Conservation (phyloP, 2,888 invertebrate species). For the Amphiduros pacificus region DNA sequence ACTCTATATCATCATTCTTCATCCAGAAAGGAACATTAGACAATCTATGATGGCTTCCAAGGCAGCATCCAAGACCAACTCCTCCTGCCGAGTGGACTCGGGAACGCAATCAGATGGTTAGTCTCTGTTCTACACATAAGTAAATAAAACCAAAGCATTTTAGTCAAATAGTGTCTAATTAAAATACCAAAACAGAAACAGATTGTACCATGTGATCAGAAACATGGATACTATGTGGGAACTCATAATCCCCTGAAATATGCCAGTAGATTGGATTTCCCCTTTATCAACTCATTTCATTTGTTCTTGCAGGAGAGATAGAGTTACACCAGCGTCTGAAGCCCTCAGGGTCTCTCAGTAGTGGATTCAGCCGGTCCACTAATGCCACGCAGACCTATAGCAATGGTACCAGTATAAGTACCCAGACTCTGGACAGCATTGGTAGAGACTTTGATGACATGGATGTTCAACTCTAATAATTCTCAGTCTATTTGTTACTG, state of each 20-base stretch:
- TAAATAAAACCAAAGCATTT: too few species aligned
- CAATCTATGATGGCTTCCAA: slow-evolving; percentile 63
- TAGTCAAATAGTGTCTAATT: too few species aligned
- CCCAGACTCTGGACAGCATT: slow-evolving; percentile 48
- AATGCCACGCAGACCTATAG: slow-evolving; percentile 43
- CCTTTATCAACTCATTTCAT: neutral
- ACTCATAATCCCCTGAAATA: too few species aligned
- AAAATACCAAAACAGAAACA: too few species aligned
- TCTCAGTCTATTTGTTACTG: too few species aligned
- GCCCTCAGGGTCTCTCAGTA: slow-evolving; percentile 45
- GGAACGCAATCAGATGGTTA: slow-evolving; percentile 57
- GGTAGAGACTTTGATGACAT: slow-evolving; percentile 40
- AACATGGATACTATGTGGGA: too few species aligned
- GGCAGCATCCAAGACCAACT: slow-evolving; percentile 27
- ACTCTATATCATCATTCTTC: slow-evolving; percentile 84
- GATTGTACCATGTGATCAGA: too few species aligned
- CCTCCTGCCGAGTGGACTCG: slow-evolving; percentile 53
- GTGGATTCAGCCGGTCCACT: slow-evolving; percentile 42
- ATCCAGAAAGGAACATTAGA: slow-evolving; percentile 86
- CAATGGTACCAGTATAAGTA: slow-evolving; percentile 48
- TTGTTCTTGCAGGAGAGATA: slow-evolving; percentile 36
- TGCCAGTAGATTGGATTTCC: too few species aligned
- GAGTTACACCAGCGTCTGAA: slow-evolving; percentile 42
- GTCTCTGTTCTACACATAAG: too few species aligned
- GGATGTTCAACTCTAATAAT: slow-evolving; percentile 41